Base-by-base conservation (phyloP, 2,113 vertebrate species). In the Stegastes partitus region DNA sequence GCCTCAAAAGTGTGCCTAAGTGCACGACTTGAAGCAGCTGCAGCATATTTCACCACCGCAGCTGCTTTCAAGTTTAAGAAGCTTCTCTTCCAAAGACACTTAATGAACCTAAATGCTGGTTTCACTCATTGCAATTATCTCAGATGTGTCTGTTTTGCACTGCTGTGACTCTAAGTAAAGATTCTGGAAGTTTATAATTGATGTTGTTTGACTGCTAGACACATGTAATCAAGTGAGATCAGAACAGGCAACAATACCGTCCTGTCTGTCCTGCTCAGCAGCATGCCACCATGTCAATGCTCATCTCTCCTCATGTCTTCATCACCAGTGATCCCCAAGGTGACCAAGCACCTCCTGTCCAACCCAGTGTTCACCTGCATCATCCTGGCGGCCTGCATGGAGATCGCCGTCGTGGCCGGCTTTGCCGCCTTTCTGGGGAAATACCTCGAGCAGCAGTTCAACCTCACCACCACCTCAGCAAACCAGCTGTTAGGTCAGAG, bases 351-450 rank as follows among this genome's bases (percentile, higher is more conserved):
- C 90, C 93, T 99, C 82, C 95, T 99, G 16, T 97, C 97, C 1
- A 99, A 99, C 87, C 98, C 98, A 0, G 98, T 99, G 88, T 99
- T 99, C 94, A 99, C 97, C 81, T 99, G 98, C 83, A 98, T 99
- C 90, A 91, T 96, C 83, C 94, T 99, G 84, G 98, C 98, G 0
- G 98, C 98, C 75, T 99, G 98, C 67, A 99, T 99, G 97, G 98
- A 99, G 94, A 99, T 99, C 0, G 98, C 97, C 0, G 98, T 99
- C 37, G 98, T 99, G 12, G 98, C 98, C 0, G 98, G 98, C 50
- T 99, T 99, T 0, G 98, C 98, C 0, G 97, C 98, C 57, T 99
- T 99, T 89, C 88, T 99, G 85, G 97, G 96, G 11, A 99, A 99
- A 81, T 99, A 99, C 91, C 91, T 99, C 70, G 98, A 99, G 92